Conservation (phyloP, 2,888 invertebrate genomes). For the Pachliopta kotzebuea region DNA sequence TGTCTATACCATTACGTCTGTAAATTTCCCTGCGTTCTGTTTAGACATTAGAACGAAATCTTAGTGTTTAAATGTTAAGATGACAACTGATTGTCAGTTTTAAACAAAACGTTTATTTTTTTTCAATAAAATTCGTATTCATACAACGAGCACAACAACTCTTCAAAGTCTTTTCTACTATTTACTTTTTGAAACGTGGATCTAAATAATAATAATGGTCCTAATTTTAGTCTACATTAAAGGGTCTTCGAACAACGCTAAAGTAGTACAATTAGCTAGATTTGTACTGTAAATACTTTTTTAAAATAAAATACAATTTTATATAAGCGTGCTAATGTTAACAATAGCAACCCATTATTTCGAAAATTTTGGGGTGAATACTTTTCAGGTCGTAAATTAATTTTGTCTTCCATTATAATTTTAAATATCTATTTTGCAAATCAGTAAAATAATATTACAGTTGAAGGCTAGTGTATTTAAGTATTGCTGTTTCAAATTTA, state of each 20-base stretch:
- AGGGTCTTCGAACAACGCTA: constrained; percentile 58
- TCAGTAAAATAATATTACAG: constrained; percentile 27
- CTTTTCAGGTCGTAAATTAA: constrained; percentile 49
- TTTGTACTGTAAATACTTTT: constrained; percentile 66
- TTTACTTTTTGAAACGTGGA: constrained; percentile 10
- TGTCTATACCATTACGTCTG: constrained; percentile 22
- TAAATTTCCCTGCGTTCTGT: constrained; percentile 11
- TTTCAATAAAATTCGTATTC: constrained; percentile 31
- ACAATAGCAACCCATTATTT: constrained; percentile 42
- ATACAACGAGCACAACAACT: constrained; percentile 32
- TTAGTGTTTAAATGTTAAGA: constrained; percentile 16
- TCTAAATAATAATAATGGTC: constrained; percentile 36
- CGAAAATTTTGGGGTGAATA: constrained; percentile 39
- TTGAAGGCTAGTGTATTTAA: constrained; percentile 37
- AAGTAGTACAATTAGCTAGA: constrained; percentile 53
- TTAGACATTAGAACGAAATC: constrained; percentile 6
- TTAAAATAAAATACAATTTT: constrained; percentile 59
- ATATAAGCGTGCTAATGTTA: constrained; percentile 56
- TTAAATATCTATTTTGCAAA: constrained; percentile 26
- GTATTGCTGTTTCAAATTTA: constrained; percentile 21
- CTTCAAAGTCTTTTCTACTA: constrained; percentile 22
- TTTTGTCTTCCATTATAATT: constrained; percentile 64
- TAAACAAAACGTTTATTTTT: constrained; percentile 9
- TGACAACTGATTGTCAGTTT: constrained; percentile 23
- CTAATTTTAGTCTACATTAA: constrained; percentile 44